Evolutionary conservation across 2,797 vertebrate genomes (phyloP), one percentile per base, ranked within the genome.

Genomic region (Hoplostethus mediterraneus): DNA sequence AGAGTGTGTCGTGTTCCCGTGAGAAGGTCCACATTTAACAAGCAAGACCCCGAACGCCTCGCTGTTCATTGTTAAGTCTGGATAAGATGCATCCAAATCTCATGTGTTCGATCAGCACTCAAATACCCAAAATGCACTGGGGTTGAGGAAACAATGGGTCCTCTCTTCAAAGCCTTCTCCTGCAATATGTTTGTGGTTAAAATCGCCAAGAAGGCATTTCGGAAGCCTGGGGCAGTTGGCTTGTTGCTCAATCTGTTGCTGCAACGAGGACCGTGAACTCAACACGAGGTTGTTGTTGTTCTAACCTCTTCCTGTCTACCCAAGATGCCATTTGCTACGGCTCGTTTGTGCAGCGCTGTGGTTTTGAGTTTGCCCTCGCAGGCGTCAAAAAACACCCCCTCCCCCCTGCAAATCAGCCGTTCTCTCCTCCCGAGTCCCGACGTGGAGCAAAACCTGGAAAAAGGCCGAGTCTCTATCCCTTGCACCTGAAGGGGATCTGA

Each of bases 231-330:
- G 21, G 56, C 74, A 57, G 38, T 51, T 44, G 12, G 59, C 49
- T 55, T 45, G 69, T 75, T 80, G 73, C 73, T 66, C 73, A 69
- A 78, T 83, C 58, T 65, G 55, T 68, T 67, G 59, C 68, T 75
- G 73, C 78, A 73, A 51, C 31, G 13, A 49, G 47, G 45, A 10
- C 17, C 14, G 13, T 9, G 48, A 74, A 52, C 61, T 54, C 6
- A 2, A 14, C 49, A 51, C 0, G 74, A 83, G 75, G 71, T 21
- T 86, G 81, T 75, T 75, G 59, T 31, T 63, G 67, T 80, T 69
- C 56, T 86, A 89, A 87, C 86, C 86, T 89, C 86, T 90, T 91
- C 88, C 87, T 89, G 82, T 79, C 57, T 71, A 71, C 78, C 60
- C 75, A 70, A 65, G 86, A 82, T 81, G 79, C 85, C 72, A 67